Conservation (phyloP, 1,140 invertebrate genomes). For the Campodea augens region DNA sequence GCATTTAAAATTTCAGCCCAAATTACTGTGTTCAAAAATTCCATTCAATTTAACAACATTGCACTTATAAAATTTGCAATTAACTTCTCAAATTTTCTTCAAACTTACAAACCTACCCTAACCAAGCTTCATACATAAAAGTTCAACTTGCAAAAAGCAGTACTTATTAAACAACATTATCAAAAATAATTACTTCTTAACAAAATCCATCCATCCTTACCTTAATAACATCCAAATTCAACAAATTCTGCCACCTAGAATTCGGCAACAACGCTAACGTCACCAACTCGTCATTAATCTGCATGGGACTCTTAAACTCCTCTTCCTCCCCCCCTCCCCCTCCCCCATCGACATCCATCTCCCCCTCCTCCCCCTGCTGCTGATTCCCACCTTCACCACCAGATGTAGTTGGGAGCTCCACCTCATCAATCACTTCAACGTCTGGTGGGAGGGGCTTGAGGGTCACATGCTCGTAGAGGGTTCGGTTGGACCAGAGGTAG, state of each 20-base stretch:
- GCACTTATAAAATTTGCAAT: too few relatives aligned
- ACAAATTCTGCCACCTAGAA: conserved; percentile 82
- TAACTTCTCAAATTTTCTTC: too few relatives aligned
- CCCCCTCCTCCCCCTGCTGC: conserved; percentile 17
- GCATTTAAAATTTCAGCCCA: too few relatives aligned
- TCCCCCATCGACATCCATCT: conserved; percentile 28
- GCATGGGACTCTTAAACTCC: conserved; percentile 54
- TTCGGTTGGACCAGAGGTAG: conserved; percentile 84
- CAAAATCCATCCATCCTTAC: too few relatives aligned
- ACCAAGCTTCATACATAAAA: not conserved
- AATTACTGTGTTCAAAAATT: too few relatives aligned
- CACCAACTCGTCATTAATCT: conserved; percentile 60
- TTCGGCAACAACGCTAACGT: conserved; percentile 67
- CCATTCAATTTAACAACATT: too few relatives aligned
- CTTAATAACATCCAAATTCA: conserved; percentile 77
- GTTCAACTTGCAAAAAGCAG: not conserved
- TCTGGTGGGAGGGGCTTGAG: conserved; percentile 24
- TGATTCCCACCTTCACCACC: conserved; percentile 26
- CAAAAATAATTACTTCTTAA: not conserved
- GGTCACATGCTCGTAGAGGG: conserved; percentile 58
- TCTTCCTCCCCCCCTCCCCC: conserved; percentile 18
- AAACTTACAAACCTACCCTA: not conserved
- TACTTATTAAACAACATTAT: too few relatives aligned
- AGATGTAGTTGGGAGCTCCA: not conserved
- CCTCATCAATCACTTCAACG: not conserved